phyloP scores from a whole-genome alignment of 2,113 vertebrate genomes.

The Passer domesticus region DNA sequence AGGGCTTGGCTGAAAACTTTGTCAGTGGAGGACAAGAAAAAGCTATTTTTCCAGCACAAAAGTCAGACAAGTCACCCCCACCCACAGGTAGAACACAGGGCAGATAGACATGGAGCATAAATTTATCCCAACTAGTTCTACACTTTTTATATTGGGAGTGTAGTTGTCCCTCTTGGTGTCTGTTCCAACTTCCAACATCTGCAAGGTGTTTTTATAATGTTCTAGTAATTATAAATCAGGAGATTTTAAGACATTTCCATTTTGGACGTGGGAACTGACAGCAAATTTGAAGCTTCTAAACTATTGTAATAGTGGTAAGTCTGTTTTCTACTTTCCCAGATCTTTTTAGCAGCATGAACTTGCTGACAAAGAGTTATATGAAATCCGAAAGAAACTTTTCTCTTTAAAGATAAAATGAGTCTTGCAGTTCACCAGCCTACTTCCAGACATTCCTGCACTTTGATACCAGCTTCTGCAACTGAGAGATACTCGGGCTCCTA shows the following conservation, averaged over 20 bases:
- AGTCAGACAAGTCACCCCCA: not conserved
- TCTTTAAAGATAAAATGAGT: not conserved
- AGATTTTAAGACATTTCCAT: not conserved
- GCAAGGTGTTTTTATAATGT: not conserved
- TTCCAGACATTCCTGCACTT: not conserved
- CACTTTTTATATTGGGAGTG: not conserved
- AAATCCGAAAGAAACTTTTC: not conserved
- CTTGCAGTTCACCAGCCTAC: not conserved
- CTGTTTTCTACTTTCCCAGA: not conserved
- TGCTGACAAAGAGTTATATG: not conserved
- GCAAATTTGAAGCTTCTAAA: not conserved
- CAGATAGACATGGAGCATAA: not conserved
- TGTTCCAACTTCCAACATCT: not conserved
- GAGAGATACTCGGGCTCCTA: not conserved
- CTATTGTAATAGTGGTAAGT: not conserved
- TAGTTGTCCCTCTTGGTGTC: not conserved
- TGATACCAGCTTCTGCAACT: not conserved
- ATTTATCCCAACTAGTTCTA: not conserved
- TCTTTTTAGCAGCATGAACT: not conserved
- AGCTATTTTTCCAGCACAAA: not conserved
- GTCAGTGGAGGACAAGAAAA: not conserved
- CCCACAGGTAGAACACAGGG: not conserved
- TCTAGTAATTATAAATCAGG: not conserved
- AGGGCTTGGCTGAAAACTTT: not conserved
- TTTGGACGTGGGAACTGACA: not conserved